phyloP scores from a whole-genome alignment of 1,140 invertebrate genomes.

The Stegodyphus dumicola region DNA sequence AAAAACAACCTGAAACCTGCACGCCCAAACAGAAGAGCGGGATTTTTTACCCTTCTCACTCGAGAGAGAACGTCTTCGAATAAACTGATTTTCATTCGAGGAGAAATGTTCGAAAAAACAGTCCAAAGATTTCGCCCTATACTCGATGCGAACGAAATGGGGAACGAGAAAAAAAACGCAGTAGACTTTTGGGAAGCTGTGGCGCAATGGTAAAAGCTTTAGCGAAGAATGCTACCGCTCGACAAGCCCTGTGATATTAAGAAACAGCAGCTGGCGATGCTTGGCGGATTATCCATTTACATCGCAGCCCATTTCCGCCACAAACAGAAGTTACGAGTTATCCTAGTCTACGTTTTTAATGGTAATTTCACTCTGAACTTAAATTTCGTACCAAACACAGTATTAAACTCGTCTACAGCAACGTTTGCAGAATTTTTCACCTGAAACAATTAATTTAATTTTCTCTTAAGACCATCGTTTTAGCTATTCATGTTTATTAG shows the following conservation, averaged over 20 bases:
- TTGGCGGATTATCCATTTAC: constrained; percentile 8
- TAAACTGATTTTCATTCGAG: constrained; percentile 58
- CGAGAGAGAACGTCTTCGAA: constrained; percentile 12
- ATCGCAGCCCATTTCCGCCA: background rate
- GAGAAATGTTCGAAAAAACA: constrained; percentile 50
- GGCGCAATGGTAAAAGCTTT: constrained; percentile 51
- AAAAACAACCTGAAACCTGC: constrained; percentile 30
- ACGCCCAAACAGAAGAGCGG: background rate
- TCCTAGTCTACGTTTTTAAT: no score
- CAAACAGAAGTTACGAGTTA: background rate
- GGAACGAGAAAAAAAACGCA: no score
- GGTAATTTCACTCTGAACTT: no score
- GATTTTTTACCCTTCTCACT: background rate
- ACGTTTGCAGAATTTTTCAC: no score
- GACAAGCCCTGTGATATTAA: constrained; percentile 13
- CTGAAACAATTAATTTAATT: no score
- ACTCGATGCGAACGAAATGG: no score
- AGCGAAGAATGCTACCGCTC: no score
- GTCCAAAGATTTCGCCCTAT: no score
- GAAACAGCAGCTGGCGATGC: constrained; percentile 20
- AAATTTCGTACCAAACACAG: no score
- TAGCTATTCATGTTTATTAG: no score
- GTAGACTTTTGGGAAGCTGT: background rate
- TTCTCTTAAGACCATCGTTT: no score
- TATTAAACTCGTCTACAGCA: no score